A percentile compares a stretch with the other conserved stretches of the same genome.
Conservation (phyloP, 2,113 vertebrate species). For the Myodes glareolus region DNA sequence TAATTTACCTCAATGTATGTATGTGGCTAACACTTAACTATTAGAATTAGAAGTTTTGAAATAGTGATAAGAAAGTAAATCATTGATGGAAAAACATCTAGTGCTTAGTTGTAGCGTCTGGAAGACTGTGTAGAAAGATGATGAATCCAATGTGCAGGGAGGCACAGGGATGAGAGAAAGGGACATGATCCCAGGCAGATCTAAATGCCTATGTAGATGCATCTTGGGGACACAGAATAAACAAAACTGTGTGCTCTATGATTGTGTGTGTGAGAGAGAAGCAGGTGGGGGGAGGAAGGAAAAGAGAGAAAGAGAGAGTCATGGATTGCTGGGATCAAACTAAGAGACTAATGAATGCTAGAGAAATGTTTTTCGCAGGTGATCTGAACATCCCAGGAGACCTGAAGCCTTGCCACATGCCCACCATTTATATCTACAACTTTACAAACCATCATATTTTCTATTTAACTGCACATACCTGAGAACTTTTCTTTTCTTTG, state of each 20-base stretch:
- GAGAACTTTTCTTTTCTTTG: not conserved
- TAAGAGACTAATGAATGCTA: not conserved
- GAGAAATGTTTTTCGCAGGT: not conserved
- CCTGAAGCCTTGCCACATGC: not conserved
- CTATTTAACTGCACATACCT: not conserved
- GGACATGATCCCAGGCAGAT: not conserved
- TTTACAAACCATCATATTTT: not conserved
- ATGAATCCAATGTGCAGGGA: no score
- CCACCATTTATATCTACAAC: not conserved
- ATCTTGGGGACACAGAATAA: not conserved
- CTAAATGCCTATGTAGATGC: not conserved
- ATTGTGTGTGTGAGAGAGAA: no score
- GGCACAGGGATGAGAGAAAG: no score
- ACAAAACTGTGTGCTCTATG: not conserved
- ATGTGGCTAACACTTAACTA: not conserved
- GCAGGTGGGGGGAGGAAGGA: not conserved
- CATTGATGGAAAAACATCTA: not conserved
- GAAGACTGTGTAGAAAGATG: no score
- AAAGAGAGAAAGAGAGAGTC: not conserved
- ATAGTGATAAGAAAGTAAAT: not conserved
- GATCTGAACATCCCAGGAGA: not conserved
- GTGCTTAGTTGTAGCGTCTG: no score
- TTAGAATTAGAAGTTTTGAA: not conserved
- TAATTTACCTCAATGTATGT: fast-evolving
- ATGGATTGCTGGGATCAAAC: not conserved